Conservation (phyloP, 2,113 vertebrate genomes). For the Lophius piscatorius region DNA sequence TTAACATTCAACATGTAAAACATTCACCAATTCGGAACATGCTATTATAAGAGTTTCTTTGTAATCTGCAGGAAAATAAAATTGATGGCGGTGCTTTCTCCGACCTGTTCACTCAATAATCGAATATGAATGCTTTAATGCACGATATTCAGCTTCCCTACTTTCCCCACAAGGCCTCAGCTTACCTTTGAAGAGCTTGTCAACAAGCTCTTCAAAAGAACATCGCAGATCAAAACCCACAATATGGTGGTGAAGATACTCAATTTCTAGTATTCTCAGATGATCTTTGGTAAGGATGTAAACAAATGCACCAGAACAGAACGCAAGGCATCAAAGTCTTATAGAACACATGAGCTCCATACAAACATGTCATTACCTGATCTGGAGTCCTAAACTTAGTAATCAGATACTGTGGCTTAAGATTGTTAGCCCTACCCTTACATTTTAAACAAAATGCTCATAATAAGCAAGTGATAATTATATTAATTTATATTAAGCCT, state of each 20-base stretch:
- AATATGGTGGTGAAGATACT: conserved; percentile 17
- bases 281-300: conserved; percentile 74
- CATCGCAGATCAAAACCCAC: conserved; percentile 10
- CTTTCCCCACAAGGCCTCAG: neutral
- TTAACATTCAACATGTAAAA: conserved; percentile 29
- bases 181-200: neutral
- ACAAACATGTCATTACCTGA: conserved; percentile 43
- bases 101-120: neutral
- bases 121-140: conserved; percentile 1
- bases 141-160: conserved; percentile 5
- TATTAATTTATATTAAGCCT: conserved; percentile 8
- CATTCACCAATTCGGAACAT: neutral
- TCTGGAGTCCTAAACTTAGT: conserved; percentile 16
- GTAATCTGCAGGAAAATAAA: conserved; percentile 18
- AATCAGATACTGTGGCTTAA: conserved; percentile 23
- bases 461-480: conserved; percentile 20
- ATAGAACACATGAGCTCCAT: conserved; percentile 14
- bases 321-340: conserved; percentile 27
- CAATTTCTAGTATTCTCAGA: conserved; percentile 29
- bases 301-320: conserved; percentile 51
- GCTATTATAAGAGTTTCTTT: conserved; percentile 9
- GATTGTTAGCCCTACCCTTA: conserved; percentile 24
- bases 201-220: too few relatives aligned
- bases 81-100: conserved; percentile 9
- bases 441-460: conserved; percentile 22